Base-by-base conservation (phyloP, 2,888 invertebrate species). In the Orchesellides sinensis region DNA sequence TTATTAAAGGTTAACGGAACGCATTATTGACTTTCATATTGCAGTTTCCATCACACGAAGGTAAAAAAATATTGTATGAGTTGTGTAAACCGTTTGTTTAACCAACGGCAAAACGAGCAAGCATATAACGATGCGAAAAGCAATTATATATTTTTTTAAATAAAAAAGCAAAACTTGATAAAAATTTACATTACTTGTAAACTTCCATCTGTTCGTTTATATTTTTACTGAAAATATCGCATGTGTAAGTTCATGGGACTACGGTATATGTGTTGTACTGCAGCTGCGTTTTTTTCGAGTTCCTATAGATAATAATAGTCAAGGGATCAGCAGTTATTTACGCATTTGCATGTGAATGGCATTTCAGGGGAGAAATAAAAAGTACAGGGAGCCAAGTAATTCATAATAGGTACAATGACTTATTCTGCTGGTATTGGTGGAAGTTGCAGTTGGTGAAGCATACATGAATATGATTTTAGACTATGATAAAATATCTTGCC, bases 11-110 rank as follows among this genome's bases (percentile, higher is more conserved):
- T 52, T 52, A 77, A 49, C 23, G 45, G 56, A 75, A 78, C 52
- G 61, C 49, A 40, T 49, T 77, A 77, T 77, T 54, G 75, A 77
- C 75, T 59, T 29, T 68, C 66, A 66, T 69, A 69, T 78, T 78
- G 75, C 66, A 40, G 66, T 72, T 14, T 35, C 23, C 23, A 32
- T 63, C 19, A 35, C 63, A 27, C 29, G n/a, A n/a, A n/a, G n/a
- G n/a, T n/a, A n/a, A n/a, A n/a, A n/a, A n/a, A n/a, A n/a, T n/a
- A n/a, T n/a, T n/a, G n/a, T n/a, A n/a, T n/a, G n/a, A n/a, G n/a
- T n/a, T 32, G 63, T 32, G 63, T 19, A 35, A 63, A 32, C 27
- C 63, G 27, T 63, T 63, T 63, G 59, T 27, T 59, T 59, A 12
- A 12, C 35, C 35, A 8, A 35, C 35, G 35, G 47, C 47, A 4